Conservation (phyloP, 2,113 vertebrate species). For the Poeciliopsis turrubarensis region DNA sequence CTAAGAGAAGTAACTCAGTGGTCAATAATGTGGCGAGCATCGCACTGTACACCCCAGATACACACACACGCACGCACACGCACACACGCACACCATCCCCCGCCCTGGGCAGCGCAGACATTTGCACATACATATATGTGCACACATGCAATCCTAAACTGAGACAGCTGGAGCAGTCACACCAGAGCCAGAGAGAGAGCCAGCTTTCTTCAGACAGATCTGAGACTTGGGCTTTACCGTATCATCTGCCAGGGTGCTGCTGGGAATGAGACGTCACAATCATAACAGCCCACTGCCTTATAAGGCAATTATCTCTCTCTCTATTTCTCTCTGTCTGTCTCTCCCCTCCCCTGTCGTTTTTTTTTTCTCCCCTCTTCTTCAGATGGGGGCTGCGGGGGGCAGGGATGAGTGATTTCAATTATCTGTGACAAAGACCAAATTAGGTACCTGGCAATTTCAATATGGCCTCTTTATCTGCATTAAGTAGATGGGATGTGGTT, state of each 20-base stretch:
- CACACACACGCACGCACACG: conserved; percentile 4
- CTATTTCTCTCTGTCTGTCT: conserved; percentile 23
- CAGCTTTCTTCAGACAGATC: conserved; percentile 74
- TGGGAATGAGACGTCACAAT: conserved; percentile 74
- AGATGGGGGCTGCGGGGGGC: conserved; percentile 60
- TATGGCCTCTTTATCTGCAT: conserved; percentile 65
- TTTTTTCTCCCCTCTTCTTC: conserved; percentile 16
- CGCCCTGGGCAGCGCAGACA: conserved; percentile 5
- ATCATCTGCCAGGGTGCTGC: conserved; percentile 73
- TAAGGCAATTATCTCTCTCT: conserved; percentile 71
- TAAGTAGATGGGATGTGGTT: conserved; percentile 66
- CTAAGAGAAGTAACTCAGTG: conserved; percentile 61
- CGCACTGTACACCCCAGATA: conserved; percentile 18
- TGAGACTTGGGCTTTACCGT: conserved; percentile 75
- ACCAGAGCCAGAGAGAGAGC: conserved; percentile 68
- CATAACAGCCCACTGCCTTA: conserved; percentile 74
- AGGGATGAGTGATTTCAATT: conserved; percentile 76
- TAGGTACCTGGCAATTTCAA: conserved; percentile 78
- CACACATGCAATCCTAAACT: conserved; percentile 33
- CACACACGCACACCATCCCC: conserved; percentile 9
- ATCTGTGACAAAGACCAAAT: conserved; percentile 77
- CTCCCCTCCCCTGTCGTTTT: conserved; percentile 15
- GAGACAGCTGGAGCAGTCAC: conserved; percentile 76
- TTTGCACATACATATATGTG: conserved; percentile 11
- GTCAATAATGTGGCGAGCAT: conserved; percentile 54